Percentiles rank a stretch among this genome's conserved stretches.
Evolutionary conservation across 2,888 invertebrate species (phyloP).

Genomic region (Stenchaetothrips biformis): DNA sequence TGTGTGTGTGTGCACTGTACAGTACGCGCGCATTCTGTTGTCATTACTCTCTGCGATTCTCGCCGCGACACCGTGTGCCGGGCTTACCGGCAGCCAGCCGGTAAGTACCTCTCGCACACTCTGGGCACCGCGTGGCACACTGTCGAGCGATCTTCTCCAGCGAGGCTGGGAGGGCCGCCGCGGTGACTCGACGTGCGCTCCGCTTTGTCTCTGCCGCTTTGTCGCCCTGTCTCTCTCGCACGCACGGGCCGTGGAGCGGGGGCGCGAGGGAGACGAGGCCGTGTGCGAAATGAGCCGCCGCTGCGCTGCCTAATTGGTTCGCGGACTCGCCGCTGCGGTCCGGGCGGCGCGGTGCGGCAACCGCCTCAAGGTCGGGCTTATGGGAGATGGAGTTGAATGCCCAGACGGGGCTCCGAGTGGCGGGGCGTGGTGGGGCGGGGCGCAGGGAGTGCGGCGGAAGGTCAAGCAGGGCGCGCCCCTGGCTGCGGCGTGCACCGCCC

Average conservation of each 20-base stretch:
- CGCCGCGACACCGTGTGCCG: too few relatives aligned
- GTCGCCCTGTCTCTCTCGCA: too few relatives aligned
- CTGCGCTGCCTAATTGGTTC: background rate
- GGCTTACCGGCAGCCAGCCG: too few relatives aligned
- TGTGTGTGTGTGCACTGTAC: too few relatives aligned
- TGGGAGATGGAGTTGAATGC: slow-evolving; percentile 19
- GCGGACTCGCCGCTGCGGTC: too few relatives aligned
- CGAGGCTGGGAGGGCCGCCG: background rate
- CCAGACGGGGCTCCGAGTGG: background rate
- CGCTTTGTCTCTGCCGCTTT: background rate
- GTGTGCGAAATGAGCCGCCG: background rate
- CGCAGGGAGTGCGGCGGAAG: background rate
- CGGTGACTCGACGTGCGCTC: background rate
- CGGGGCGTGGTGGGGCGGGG: background rate
- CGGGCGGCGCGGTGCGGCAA: background rate
- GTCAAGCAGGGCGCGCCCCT: too few relatives aligned
- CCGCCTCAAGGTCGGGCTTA: slow-evolving; percentile 5
- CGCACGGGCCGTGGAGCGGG: background rate
- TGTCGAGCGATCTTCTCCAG: background rate
- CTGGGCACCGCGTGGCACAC: too few relatives aligned
- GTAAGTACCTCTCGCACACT: too few relatives aligned
- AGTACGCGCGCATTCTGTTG: too few relatives aligned
- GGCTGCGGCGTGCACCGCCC: too few relatives aligned
- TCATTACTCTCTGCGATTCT: too few relatives aligned
- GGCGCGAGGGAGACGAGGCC: background rate